Conservation (phyloP, 2,797 vertebrate species). For the Catostomus latipinnis region DNA sequence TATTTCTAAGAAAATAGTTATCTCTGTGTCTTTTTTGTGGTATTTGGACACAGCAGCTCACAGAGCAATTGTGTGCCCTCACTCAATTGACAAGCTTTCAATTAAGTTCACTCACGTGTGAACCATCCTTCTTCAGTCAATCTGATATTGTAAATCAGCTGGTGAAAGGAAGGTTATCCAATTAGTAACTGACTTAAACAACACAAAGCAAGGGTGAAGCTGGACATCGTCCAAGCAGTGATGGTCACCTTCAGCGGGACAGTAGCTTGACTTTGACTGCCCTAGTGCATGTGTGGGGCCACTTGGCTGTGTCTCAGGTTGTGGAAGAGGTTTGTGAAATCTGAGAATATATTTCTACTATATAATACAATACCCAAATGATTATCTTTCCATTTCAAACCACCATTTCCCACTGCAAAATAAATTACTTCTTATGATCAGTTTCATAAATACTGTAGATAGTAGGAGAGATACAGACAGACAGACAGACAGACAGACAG, state of each 20-base stretch:
- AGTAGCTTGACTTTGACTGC: slow-evolving; percentile 46
- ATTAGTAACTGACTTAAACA: slow-evolving; percentile 57
- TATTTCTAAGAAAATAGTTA: slow-evolving; percentile 2
- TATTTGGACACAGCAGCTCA: not conserved
- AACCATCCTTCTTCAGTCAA: slow-evolving; percentile 45
- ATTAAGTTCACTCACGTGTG: slow-evolving; percentile 43
- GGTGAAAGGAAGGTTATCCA: slow-evolving; percentile 53
- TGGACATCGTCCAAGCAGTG: slow-evolving; percentile 33
- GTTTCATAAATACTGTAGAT: too few species aligned
- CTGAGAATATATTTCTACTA: not conserved
- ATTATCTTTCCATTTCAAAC: not conserved
- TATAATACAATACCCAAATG: not conserved
- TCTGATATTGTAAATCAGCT: slow-evolving; percentile 58
- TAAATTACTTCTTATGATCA: too few species aligned
- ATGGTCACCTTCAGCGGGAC: slow-evolving; percentile 23
- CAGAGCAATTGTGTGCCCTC: slow-evolving; percentile 47
- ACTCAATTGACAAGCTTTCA: slow-evolving; percentile 50
- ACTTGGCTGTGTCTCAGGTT: slow-evolving; percentile 6
- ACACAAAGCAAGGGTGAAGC: slow-evolving; percentile 48
- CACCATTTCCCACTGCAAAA: too few species aligned
- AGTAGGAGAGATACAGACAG: too few species aligned
- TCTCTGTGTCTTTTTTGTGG: slow-evolving; percentile 7
- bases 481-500: too few species aligned
- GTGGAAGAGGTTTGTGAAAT: not conserved
- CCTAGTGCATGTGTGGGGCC: slow-evolving; percentile 2